Percentiles rank a stretch among this genome's conserved stretches.
phyloP scores from a whole-genome alignment of 2,797 vertebrate genomes.

The Acipenser ruthenus region DNA sequence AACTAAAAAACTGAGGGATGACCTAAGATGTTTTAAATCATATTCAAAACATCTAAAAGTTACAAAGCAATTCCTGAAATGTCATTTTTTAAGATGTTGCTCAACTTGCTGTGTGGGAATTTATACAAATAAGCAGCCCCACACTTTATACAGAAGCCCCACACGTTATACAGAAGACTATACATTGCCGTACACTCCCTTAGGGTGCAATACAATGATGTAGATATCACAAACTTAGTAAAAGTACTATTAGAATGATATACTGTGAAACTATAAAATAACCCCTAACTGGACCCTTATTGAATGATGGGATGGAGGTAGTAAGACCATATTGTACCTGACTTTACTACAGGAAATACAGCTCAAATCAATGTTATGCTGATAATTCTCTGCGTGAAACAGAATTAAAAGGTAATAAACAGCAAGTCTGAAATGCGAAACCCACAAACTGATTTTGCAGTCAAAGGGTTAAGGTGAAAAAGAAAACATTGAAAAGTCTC shows the following conservation, averaged over 20 bases:
- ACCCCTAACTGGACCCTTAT: constrained; percentile 1
- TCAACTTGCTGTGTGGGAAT: constrained; percentile 1
- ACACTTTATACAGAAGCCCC: neutral
- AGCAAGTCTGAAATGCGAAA: neutral
- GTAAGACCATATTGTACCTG: constrained; percentile 8
- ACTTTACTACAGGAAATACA: constrained; percentile 4
- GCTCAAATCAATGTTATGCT: neutral
- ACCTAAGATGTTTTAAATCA: no score
- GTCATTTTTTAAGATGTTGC: constrained; percentile 3
- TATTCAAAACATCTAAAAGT: no score
- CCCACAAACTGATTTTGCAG: neutral
- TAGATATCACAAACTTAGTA: neutral
- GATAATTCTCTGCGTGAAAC: neutral
- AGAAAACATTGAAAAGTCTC: no score
- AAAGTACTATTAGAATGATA: no score
- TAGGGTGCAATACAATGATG: constrained; percentile 5
- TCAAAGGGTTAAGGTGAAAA: neutral
- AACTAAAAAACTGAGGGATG: no score
- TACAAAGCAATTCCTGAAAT: no score
- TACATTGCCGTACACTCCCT: neutral
- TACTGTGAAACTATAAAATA: neutral
- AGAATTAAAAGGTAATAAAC: neutral
- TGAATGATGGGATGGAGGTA: constrained; percentile 1
- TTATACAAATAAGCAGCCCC: constrained; percentile 26
- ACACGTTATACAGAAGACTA: neutral